Conservation (phyloP, 2,797 vertebrate species). For the Dendrocincla tyrannina region DNA sequence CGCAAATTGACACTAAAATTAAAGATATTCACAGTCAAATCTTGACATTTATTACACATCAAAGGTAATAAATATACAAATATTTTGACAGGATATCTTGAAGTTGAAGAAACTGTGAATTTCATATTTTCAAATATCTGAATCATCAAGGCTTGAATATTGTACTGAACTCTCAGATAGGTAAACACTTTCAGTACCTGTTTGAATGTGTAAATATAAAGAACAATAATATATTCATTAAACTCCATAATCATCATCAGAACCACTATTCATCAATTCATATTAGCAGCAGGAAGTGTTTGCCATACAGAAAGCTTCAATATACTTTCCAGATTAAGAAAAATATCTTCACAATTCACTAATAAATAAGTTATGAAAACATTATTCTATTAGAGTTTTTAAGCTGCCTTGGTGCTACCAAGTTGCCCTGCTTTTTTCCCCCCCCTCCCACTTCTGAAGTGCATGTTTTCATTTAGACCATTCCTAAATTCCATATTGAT, state of each 20-base stretch:
- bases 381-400: neutral
- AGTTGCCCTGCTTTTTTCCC: neutral
- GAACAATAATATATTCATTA: neutral
- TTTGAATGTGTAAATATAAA: neutral
- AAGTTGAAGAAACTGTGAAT: neutral
- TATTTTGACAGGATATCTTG: neutral
- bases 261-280: neutral
- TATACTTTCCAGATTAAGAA: neutral
- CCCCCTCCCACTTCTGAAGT: neutral
- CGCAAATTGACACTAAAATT: neutral
- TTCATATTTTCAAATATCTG: neutral
- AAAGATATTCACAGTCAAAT: neutral
- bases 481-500: neutral
- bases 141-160: neutral
- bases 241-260: neutral
- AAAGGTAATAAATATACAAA: neutral
- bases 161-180: neutral
- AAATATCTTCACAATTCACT: neutral
- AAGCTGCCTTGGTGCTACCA: neutral
- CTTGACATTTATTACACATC: neutral
- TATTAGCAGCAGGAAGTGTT: neutral
- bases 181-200: neutral
- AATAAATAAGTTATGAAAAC: neutral
- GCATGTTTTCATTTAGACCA: neutral
- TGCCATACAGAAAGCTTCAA: neutral